Conservation (phyloP, 2,797 vertebrate genomes). For the Macroramphosus scolopax region DNA sequence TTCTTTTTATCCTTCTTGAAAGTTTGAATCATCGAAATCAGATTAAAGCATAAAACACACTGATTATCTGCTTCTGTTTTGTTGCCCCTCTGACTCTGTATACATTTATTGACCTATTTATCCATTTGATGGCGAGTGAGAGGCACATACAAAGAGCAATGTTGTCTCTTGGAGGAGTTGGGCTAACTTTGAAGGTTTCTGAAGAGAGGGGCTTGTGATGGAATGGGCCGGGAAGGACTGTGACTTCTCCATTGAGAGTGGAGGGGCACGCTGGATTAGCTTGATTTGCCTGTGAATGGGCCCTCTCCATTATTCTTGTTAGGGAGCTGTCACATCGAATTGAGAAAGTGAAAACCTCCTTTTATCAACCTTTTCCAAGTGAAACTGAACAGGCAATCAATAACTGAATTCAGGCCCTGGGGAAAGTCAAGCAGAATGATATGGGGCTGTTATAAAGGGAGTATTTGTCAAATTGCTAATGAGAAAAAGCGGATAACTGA, state of each 20-base stretch:
- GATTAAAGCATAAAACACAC: slow-evolving; percentile 73
- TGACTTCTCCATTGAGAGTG: slow-evolving; percentile 92
- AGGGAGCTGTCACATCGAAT: slow-evolving; percentile 99
- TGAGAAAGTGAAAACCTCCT: slow-evolving; percentile 98
- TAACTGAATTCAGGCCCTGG: slow-evolving; percentile 91
- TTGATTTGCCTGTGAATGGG: slow-evolving; percentile 99
- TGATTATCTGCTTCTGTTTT: slow-evolving; percentile 67
- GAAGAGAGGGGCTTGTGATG: slow-evolving; percentile 90
- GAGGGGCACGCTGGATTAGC: slow-evolving; percentile 99
- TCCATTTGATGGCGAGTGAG: slow-evolving; percentile 67
- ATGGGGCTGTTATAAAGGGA: slow-evolving; percentile 82
- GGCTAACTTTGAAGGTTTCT: slow-evolving; percentile 90
- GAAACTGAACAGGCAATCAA: slow-evolving; percentile 94
- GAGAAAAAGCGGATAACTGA: slow-evolving; percentile 83
- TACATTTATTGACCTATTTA: slow-evolving; percentile 76
- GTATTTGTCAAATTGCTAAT: slow-evolving; percentile 89
- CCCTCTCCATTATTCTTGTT: slow-evolving; percentile 99
- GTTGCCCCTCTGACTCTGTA: slow-evolving; percentile 66
- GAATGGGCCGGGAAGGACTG: slow-evolving; percentile 94
- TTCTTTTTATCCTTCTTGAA: no score
- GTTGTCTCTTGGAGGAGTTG: slow-evolving; percentile 86
- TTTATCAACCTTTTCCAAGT: slow-evolving; percentile 98
- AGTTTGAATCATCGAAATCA: no score
- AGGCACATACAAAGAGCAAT: slow-evolving; percentile 85
- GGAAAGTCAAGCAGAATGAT: slow-evolving; percentile 98